Conservation (phyloP, 2,797 vertebrate genomes). For the Girardinus metallicus region DNA sequence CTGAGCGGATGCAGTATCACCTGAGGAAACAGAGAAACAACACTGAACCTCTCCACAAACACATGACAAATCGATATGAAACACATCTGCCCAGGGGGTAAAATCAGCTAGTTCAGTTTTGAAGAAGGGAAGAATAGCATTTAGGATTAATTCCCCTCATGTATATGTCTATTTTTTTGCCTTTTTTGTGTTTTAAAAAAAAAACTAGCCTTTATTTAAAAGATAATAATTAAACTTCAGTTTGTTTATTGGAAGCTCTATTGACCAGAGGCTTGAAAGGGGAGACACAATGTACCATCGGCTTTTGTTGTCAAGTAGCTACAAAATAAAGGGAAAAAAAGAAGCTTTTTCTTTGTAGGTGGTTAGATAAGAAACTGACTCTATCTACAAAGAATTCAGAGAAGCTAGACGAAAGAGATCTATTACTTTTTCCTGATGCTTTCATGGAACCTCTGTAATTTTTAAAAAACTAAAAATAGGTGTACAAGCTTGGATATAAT, state of each 20-base stretch:
- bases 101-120: neutral
- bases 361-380: neutral
- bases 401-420: neutral
- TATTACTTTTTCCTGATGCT: neutral
- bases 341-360: neutral
- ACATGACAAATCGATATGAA: conserved; percentile 2
- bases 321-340: neutral
- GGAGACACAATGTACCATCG: neutral
- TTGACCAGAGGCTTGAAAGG: conserved; percentile 3
- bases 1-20: conserved; percentile 92
- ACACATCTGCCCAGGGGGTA: neutral
- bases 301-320: neutral
- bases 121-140: neutral
- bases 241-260: neutral
- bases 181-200: neutral
- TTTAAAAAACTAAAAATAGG: neutral
- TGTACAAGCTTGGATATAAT: neutral
- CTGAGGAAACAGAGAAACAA: conserved; percentile 63
- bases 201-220: neutral
- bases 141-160: neutral
- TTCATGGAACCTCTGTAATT: neutral
- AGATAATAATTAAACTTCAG: neutral
- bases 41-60: conserved; percentile 17
- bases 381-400: neutral
- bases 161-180: neutral